Evolutionary conservation across 2,797 vertebrate species (phyloP).

Genomic region (Scolopax rusticola): DNA sequence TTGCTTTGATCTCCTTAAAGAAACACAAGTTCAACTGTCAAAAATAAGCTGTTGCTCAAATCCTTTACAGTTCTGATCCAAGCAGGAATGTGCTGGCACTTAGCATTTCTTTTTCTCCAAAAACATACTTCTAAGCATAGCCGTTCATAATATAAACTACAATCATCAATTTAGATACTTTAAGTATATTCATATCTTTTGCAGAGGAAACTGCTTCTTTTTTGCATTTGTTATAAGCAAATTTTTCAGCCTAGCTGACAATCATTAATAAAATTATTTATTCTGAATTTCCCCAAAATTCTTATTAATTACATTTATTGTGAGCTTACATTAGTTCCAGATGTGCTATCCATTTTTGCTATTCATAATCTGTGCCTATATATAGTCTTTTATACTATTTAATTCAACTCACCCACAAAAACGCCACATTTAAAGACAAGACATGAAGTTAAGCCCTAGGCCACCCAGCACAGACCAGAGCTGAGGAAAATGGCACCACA

Average conservation of each 20-base stretch:
- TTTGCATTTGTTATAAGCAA: slow-evolving; percentile 36
- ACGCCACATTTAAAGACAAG: accelerated
- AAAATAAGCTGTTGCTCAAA: slow-evolving; percentile 15
- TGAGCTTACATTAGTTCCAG: not conserved
- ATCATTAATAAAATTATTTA: slow-evolving; percentile 50
- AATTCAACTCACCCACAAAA: not conserved
- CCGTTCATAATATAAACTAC: not conserved
- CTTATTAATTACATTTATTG: slow-evolving; percentile 49
- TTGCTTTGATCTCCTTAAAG: slow-evolving; percentile 49
- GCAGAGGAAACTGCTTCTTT: not conserved
- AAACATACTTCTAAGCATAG: slow-evolving; percentile 5
- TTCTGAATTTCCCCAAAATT: slow-evolving; percentile 33
- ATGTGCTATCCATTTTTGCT: not conserved
- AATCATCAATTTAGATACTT: not conserved
- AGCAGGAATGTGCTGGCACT: not conserved
- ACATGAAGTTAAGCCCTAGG: not conserved
- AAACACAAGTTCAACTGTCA: not conserved
- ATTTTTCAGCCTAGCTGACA: slow-evolving; percentile 65
- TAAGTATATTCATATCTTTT: not conserved
- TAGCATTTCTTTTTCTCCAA: slow-evolving; percentile 1
- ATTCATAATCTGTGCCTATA: not conserved
- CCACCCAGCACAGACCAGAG: not conserved
- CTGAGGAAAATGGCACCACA: not conserved
- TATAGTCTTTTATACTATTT: not conserved
- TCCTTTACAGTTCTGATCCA: slow-evolving; percentile 40